phyloP scores from a whole-genome alignment of 2,113 vertebrate species.

The Gobio gobio region DNA sequence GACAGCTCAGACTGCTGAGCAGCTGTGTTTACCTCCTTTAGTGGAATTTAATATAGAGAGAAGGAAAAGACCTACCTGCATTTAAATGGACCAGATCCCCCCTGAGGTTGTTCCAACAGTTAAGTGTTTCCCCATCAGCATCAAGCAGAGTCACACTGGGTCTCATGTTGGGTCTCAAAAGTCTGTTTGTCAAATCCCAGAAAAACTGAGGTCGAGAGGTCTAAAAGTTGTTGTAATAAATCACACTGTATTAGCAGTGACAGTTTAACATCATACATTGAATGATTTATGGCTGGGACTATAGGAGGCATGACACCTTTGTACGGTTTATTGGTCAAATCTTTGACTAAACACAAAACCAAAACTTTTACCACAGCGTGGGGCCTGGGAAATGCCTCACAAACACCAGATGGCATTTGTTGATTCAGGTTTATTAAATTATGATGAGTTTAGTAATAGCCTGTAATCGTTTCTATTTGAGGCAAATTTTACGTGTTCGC shows the following conservation, averaged over 20 bases:
- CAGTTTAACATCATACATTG: conserved; percentile 18
- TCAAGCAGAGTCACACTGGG: neutral
- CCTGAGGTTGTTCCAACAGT: neutral
- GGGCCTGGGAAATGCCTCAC: neutral
- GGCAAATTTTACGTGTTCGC: neutral
- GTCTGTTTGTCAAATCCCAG: conserved; percentile 18
- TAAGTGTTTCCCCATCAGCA: conserved; percentile 40
- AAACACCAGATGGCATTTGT: conserved; percentile 23
- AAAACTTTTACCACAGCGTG: neutral
- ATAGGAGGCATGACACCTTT: conserved; percentile 8
- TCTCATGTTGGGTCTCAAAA: neutral
- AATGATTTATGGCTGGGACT: conserved; percentile 20
- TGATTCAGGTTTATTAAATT: conserved; percentile 26
- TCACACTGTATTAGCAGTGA: conserved; percentile 26
- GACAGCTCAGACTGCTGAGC: conserved; percentile 31
- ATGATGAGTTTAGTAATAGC: neutral
- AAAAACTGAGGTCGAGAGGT: neutral
- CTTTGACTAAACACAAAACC: neutral
- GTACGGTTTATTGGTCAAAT: neutral
- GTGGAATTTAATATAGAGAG: conserved; percentile 46
- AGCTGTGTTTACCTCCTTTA: conserved; percentile 41
- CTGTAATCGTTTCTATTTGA: neutral
- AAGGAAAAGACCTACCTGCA: conserved; percentile 38
- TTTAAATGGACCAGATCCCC: conserved; percentile 33
- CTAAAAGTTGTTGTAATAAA: conserved; percentile 14